phyloP scores from a whole-genome alignment of 2,113 vertebrate species.

The Mus spicilegus region DNA sequence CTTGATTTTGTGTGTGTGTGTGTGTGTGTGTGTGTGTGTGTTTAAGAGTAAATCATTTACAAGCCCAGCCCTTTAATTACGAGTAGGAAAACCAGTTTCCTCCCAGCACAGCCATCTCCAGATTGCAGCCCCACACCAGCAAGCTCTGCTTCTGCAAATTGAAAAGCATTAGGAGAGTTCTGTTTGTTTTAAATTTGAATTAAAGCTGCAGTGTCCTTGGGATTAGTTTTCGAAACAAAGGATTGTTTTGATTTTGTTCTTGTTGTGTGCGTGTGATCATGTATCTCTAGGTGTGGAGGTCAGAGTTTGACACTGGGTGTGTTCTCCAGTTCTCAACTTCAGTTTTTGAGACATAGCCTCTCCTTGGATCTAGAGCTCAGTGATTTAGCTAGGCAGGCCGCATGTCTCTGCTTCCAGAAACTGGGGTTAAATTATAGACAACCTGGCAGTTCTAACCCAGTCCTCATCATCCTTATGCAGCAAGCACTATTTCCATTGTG shows the following conservation, averaged over 20 bases:
- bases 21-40: slow-evolving; percentile 75
- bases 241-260: slow-evolving; percentile 56
- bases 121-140: slow-evolving; percentile 76
- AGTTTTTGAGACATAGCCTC: neutral
- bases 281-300: neutral
- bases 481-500: neutral
- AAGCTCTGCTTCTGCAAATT: slow-evolving; percentile 63
- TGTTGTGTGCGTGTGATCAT: neutral
- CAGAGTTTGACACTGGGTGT: neutral
- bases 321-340: neutral
- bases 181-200: slow-evolving; percentile 66
- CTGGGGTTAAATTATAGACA: neutral
- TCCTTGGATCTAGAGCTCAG: neutral
- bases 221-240: slow-evolving; percentile 11
- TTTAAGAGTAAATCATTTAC: slow-evolving; percentile 83
- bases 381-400: too few relatives aligned
- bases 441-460: neutral
- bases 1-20: slow-evolving; percentile 70
- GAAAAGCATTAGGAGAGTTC: slow-evolving; percentile 52
- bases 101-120: slow-evolving; percentile 60
- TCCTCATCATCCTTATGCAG: neutral
- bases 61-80: slow-evolving; percentile 77
- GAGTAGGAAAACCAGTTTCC: slow-evolving; percentile 79
- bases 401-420: neutral
- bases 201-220: slow-evolving; percentile 36